Evolutionary conservation across 2,797 vertebrate species (phyloP).

Genomic region (Psittacula derbiana): DNA sequence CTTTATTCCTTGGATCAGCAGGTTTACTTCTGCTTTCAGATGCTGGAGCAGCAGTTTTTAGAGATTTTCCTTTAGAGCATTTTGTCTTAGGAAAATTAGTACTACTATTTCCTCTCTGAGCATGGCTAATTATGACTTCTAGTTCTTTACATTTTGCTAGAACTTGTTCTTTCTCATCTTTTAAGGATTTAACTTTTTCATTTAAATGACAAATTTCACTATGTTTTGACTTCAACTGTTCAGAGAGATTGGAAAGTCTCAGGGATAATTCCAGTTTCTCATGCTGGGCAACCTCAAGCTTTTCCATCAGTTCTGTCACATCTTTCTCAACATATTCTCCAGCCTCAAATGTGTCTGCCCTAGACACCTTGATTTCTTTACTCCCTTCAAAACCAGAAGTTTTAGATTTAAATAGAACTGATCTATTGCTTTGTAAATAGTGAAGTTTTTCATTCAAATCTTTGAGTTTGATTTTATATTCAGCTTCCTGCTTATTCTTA

Average conservation of each 20-base stretch:
- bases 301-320: slow-evolving; percentile 89
- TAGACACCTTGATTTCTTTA: slow-evolving; percentile 42
- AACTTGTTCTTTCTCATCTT: slow-evolving; percentile 75
- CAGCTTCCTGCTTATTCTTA: slow-evolving; percentile 78
- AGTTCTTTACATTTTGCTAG: slow-evolving; percentile 74
- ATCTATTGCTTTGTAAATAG: slow-evolving; percentile 63
- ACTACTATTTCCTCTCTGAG: neutral
- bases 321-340: slow-evolving; percentile 83
- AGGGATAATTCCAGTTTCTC: slow-evolving; percentile 83
- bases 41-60: neutral
- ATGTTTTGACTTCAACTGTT: slow-evolving; percentile 78
- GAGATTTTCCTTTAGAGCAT: slow-evolving; percentile 34
- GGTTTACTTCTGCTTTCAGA: neutral
- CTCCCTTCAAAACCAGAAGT: neutral
- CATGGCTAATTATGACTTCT: slow-evolving; percentile 49
- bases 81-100: slow-evolving; percentile 6
- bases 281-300: slow-evolving; percentile 82
- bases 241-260: slow-evolving; percentile 81
- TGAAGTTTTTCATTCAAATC: slow-evolving; percentile 78
- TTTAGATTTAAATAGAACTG: slow-evolving; percentile 2
- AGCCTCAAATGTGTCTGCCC: slow-evolving; percentile 42
- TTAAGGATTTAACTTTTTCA: slow-evolving; percentile 76
- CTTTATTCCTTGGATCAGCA: slow-evolving; percentile 53
- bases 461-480: slow-evolving; percentile 81
- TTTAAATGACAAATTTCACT: slow-evolving; percentile 78